Percentiles rank a stretch among this genome's conserved stretches.
phyloP scores from a whole-genome alignment of 2,113 vertebrate species.

The Neolamprologus longior region DNA sequence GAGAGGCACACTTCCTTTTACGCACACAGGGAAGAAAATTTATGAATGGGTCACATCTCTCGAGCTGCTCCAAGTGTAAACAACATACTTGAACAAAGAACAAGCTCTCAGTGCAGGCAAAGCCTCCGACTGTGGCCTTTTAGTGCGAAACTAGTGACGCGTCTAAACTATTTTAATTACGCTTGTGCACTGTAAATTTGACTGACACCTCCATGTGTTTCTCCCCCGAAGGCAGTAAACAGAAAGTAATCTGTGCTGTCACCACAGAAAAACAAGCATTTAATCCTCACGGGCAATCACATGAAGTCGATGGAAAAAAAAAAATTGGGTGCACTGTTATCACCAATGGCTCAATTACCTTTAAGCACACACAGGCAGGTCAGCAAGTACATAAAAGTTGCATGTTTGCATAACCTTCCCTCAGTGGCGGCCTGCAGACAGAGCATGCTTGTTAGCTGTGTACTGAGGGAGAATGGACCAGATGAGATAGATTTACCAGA shows the following conservation, averaged over 20 bases:
- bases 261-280: not conserved
- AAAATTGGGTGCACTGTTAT: not conserved
- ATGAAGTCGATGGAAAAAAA: not conserved
- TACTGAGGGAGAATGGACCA: conserved; percentile 25
- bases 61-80: conserved; percentile 59
- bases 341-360: conserved; percentile 1
- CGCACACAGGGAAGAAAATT: conserved; percentile 60
- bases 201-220: conserved; percentile 3
- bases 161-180: not conserved
- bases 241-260: conserved; percentile 4
- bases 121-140: not conserved
- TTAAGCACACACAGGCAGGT: conserved; percentile 10
- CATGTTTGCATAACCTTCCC: conserved; percentile 49
- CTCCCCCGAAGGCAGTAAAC: not conserved
- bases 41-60: conserved; percentile 70
- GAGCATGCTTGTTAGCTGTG: conserved; percentile 47
- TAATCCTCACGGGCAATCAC: not conserved
- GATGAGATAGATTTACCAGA: conserved; percentile 66
- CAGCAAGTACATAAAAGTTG: conserved; percentile 41
- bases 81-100: conserved; percentile 59
- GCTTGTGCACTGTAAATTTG: not conserved
- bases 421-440: conserved; percentile 31
- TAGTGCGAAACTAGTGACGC: not conserved
- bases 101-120: not conserved
- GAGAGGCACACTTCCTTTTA: conserved; percentile 68